Percentiles rank a stretch among this genome's conserved stretches.
phyloP scores from a whole-genome alignment of 2,113 vertebrate species.

The Eublepharis macularius region DNA sequence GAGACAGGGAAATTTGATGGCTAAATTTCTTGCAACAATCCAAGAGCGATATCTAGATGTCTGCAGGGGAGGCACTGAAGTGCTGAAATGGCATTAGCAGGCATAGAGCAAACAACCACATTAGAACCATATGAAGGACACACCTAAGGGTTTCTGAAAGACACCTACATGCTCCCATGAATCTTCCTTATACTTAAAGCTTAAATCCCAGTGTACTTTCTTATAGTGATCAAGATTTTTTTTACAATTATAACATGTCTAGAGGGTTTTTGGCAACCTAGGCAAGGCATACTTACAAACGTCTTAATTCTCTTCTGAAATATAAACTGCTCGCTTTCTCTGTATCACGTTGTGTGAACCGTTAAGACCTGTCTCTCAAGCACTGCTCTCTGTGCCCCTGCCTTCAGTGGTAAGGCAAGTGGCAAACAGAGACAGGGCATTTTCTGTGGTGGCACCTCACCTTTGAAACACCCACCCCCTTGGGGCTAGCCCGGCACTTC shows the following conservation, averaged over 20 bases:
- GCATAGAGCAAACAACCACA: background rate
- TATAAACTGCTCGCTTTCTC: background rate
- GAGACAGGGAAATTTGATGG: too few species aligned
- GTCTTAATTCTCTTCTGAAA: background rate
- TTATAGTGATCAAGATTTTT: background rate
- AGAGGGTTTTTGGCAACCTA: background rate
- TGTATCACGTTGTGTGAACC: background rate
- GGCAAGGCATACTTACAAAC: background rate
- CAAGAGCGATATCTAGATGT: background rate
- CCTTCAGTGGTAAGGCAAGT: too few species aligned
- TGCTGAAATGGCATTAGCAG: background rate
- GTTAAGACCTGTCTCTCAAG: background rate
- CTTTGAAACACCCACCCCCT: too few species aligned
- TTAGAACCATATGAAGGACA: background rate
- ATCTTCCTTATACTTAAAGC: background rate
- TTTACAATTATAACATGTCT: background rate
- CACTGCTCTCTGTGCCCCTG: too few species aligned
- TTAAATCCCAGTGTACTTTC: background rate
- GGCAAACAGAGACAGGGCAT: too few species aligned
- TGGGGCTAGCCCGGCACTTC: too few species aligned
- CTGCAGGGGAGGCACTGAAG: background rate
- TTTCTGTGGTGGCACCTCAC: too few species aligned
- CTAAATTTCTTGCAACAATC: background rate
- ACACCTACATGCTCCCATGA: background rate
- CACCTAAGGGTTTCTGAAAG: background rate